phyloP scores from a whole-genome alignment of 2,113 vertebrate species.

The Felis chaus region DNA sequence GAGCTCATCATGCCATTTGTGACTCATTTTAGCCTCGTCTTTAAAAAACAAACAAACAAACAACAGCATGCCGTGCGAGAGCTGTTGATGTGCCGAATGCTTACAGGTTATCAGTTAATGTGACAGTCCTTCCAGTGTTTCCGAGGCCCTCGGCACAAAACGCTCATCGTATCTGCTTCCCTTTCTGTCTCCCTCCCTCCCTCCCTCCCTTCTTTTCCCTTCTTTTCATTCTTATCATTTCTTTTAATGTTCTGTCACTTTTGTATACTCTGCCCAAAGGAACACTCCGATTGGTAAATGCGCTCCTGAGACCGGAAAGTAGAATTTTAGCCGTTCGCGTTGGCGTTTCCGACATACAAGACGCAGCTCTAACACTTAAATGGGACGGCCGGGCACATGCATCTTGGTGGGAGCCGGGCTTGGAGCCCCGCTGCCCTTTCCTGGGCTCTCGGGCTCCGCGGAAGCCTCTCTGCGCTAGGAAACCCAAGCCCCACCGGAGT shows the following conservation, averaged over 20 bases:
- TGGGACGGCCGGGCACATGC: fast-evolving
- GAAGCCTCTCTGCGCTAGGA: neutral
- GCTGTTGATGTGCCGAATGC: fast-evolving
- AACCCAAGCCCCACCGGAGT: fast-evolving
- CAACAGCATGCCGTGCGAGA: fast-evolving
- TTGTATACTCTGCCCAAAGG: neutral
- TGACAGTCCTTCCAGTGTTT: fast-evolving
- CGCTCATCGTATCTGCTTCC: fast-evolving
- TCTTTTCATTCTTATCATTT: neutral
- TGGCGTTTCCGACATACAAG: too few species aligned
- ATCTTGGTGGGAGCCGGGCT: fast-evolving
- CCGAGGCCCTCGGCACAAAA: fast-evolving
- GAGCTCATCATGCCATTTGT: neutral
- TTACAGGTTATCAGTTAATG: fast-evolving
- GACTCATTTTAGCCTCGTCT: neutral
- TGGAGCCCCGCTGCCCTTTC: fast-evolving
- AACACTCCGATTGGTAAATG: neutral
- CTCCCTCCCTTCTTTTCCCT: too few species aligned
- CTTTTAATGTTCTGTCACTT: neutral
- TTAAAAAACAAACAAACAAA: neutral
- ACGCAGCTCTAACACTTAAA: neutral
- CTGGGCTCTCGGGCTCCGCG: fast-evolving
- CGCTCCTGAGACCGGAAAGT: neutral
- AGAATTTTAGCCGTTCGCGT: neutral
- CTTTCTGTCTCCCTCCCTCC: too few species aligned